Percentiles rank a stretch among this genome's conserved stretches.
These are phyloP conservation scores for Sphenopsis melanotis DNA, from an alignment of 2,797 vertebrate species.

Conservation along the genomic window DNA sequence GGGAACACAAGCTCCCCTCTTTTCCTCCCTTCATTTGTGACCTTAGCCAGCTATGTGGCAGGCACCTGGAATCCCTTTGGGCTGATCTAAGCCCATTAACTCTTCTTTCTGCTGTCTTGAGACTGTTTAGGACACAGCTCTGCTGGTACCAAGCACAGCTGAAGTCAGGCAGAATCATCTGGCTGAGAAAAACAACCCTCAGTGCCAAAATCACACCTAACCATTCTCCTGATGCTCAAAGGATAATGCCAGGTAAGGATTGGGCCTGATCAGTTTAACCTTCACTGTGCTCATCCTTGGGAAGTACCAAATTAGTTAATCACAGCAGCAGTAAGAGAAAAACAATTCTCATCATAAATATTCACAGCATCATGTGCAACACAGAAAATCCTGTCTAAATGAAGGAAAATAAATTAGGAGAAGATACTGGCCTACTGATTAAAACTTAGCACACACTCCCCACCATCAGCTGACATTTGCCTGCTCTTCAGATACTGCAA, in stretches of 20 bases:
- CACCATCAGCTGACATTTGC: neutral
- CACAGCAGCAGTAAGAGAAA: neutral
- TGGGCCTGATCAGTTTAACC: neutral
- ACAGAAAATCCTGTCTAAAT: neutral
- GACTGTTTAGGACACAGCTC: neutral
- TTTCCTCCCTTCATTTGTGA: neutral
- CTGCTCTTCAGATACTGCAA: neutral
- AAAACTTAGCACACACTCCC: neutral
- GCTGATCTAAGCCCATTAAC: neutral
- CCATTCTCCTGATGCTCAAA: neutral
- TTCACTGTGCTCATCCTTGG: neutral
- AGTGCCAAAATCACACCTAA: neutral
- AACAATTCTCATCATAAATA: neutral
- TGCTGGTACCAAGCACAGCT: neutral
- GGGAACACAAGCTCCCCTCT: neutral
- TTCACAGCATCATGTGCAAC: neutral
- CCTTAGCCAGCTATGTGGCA: neutral
- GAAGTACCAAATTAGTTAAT: neutral
- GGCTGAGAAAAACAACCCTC: neutral
- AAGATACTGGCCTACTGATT: neutral
- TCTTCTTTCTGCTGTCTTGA: neutral
- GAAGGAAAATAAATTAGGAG: conserved; percentile 16
- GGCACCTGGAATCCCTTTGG: neutral
- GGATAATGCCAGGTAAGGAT: neutral
- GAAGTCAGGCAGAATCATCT: neutral